A percentile compares a stretch with the other conserved stretches of the same genome.
These are phyloP conservation scores for Beris morrisii DNA, from an alignment of 2,888 invertebrate genomes.

Conservation along the genomic window DNA sequence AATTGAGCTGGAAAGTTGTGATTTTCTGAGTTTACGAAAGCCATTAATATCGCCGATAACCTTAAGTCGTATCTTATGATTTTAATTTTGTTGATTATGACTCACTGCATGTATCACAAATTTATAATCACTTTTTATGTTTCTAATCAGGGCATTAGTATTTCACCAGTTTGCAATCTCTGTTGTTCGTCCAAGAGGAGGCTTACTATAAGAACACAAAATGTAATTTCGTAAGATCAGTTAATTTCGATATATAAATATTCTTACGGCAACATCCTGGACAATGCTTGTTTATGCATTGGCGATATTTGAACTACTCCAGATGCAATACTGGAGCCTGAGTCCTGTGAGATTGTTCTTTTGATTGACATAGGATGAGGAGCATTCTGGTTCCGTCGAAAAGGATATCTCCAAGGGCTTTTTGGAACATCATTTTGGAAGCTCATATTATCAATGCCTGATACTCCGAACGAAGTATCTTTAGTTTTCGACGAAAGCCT, in stretches of 20 bases:
- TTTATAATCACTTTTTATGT: conserved; percentile 2
- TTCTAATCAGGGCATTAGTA: conserved; percentile 15
- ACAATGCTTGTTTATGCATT: conserved; percentile 53
- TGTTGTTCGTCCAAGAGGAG: conserved; percentile 53
- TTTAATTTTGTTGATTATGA: no score
- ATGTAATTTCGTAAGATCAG: neutral
- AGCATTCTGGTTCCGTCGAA: conserved; percentile 53
- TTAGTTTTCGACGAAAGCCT: conserved; percentile 72
- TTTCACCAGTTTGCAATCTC: conserved; percentile 55
- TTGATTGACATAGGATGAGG: conserved; percentile 57
- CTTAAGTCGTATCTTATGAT: no score
- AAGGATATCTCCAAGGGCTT: conserved; percentile 75
- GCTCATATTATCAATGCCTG: conserved; percentile 69
- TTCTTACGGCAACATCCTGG: conserved; percentile 55
- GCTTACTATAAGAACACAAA: conserved; percentile 48
- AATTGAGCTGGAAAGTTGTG: no score
- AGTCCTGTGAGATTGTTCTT: conserved; percentile 63
- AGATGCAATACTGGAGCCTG: conserved; percentile 63
- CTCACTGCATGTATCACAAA: neutral
- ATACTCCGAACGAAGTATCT: conserved; percentile 51
- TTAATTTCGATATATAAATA: conserved; percentile 8
- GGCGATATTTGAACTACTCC: conserved; percentile 57
- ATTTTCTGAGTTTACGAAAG: no score
- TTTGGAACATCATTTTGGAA: conserved; percentile 70
- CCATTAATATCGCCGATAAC: no score